Conservation (phyloP, 2,113 vertebrate species). For the Eonycteris spelaea region DNA sequence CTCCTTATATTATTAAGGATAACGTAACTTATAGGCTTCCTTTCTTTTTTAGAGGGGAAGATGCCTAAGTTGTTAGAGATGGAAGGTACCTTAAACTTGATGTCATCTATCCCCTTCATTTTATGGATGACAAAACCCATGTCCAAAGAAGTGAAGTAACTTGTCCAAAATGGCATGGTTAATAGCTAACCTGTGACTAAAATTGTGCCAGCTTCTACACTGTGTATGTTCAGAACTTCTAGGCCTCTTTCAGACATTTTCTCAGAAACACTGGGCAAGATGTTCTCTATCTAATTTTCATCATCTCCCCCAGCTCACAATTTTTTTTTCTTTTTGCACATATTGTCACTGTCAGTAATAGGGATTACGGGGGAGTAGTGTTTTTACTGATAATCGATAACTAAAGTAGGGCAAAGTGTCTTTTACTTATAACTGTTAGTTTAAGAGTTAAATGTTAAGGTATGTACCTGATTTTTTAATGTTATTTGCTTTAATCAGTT, state of each 20-base stretch:
- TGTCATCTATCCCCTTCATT: not conserved
- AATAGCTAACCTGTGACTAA: conserved; percentile 19
- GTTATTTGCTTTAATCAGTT: not conserved
- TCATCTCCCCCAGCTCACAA: not conserved
- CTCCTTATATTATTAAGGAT: not conserved
- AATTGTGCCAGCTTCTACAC: not conserved
- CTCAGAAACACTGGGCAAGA: not conserved
- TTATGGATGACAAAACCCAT: not conserved
- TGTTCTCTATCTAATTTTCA: not conserved
- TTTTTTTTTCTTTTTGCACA: not conserved
- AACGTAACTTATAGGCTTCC: not conserved
- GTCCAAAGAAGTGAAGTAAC: not conserved
- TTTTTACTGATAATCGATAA: not conserved
- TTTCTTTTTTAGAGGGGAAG: not conserved
- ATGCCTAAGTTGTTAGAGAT: not conserved
- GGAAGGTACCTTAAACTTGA: not conserved
- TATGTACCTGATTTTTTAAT: not conserved
- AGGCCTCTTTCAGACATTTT: not conserved
- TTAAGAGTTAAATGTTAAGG: conserved; percentile 12
- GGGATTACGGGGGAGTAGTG: not conserved
- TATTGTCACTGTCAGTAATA: not conserved
- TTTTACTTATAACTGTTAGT: not conserved
- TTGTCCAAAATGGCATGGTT: not conserved
- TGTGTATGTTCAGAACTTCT: not conserved
- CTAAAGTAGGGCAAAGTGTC: not conserved